Conservation (phyloP, 2,888 invertebrate genomes). For the Synergus japonicus region DNA sequence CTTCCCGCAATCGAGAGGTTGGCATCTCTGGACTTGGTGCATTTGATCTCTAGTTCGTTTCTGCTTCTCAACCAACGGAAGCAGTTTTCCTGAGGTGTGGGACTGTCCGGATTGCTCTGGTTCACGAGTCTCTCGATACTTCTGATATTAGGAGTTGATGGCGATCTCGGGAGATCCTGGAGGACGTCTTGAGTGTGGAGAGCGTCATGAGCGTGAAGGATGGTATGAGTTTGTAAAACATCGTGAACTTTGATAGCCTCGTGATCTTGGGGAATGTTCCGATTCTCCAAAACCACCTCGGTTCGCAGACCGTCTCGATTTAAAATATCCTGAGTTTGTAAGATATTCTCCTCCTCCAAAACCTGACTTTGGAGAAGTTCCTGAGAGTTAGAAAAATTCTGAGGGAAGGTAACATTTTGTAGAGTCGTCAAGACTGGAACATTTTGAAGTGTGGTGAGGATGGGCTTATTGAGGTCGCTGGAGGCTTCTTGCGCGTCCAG, state of each 20-base stretch:
- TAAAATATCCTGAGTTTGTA: background rate
- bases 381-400: constrained; percentile 10
- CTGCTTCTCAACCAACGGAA: constrained; percentile 48
- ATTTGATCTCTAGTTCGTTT: constrained; percentile 52
- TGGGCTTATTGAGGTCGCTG: constrained; percentile 26
- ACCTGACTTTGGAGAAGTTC: constrained; percentile 12
- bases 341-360: background rate
- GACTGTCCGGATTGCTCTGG: constrained; percentile 3
- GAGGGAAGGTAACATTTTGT: constrained; percentile 33
- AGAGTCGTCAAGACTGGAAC: constrained; percentile 24
- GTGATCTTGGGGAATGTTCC: background rate
- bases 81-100: constrained; percentile 43
- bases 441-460: constrained; percentile 17
- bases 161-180: background rate
- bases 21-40: constrained; percentile 45
- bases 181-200: background rate
- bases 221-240: background rate
- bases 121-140: background rate
- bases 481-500: constrained; percentile 44
- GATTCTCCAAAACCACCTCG: background rate
- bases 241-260: background rate
- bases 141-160: constrained; percentile 12
- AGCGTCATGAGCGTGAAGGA: background rate
- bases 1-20: constrained; percentile 67
- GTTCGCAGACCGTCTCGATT: constrained; percentile 18